Evolutionary conservation across 2,797 vertebrate species (phyloP).

Genomic region (Tapirus indicus): DNA sequence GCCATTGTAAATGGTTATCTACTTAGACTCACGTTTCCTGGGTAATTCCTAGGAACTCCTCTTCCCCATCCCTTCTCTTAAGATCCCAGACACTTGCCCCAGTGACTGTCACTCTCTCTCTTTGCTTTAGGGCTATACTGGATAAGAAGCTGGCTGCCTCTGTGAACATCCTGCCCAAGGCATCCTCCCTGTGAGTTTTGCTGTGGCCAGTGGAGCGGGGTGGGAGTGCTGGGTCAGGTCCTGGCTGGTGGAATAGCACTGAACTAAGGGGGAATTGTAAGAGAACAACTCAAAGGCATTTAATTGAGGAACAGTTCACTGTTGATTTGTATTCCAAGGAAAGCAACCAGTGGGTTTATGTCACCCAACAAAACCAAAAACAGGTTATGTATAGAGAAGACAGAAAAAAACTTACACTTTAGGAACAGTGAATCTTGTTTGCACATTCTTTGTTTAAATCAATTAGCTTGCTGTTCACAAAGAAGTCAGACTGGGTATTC

Average conservation of each 20-base stretch:
- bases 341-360: background rate
- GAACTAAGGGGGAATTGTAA: background rate
- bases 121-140: slow-evolving; percentile 91
- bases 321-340: background rate
- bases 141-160: slow-evolving; percentile 93
- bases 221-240: background rate
- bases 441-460: background rate
- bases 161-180: slow-evolving; percentile 92
- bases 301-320: background rate
- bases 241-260: background rate
- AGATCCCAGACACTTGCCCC: background rate
- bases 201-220: background rate
- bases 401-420: background rate
- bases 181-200: slow-evolving; percentile 92
- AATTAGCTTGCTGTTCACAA: background rate
- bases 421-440: background rate
- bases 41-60: background rate
- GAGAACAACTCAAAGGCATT: background rate
- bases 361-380: slow-evolving; percentile 30
- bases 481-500: background rate
- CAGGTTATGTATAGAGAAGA: background rate
- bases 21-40: background rate
- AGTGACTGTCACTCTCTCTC: background rate
- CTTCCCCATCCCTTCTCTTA: background rate
- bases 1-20: background rate